These are phyloP conservation scores for Plumapathes pennacea DNA, from an alignment of 92 coral and sea anemone species.

Conservation along the genomic window DNA sequence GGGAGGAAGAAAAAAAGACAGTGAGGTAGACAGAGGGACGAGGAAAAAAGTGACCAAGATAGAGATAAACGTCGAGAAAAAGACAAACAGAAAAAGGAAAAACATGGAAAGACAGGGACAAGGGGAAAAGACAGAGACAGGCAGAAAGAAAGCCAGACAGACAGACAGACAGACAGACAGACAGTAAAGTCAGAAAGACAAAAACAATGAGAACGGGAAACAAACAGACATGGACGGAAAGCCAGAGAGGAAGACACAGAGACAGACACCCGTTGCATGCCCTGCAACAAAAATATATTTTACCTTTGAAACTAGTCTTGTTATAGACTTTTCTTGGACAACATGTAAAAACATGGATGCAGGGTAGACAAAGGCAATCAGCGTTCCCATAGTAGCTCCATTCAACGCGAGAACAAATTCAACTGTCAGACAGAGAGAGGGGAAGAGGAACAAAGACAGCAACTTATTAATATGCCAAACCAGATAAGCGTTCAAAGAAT, in stretches of 20 bases:
- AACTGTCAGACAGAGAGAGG: slow-evolving; percentile 51
- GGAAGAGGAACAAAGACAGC: no score
- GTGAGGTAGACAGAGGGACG: no score
- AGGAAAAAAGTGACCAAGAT: neutral
- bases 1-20: no score
- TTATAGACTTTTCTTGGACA: slow-evolving; percentile 64
- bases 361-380: slow-evolving; percentile 78
- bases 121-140: neutral
- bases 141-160: neutral
- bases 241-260: neutral
- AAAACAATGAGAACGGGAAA: neutral
- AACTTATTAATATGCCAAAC: no score
- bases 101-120: neutral
- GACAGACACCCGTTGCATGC: neutral
- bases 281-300: no score
- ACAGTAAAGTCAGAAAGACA: neutral
- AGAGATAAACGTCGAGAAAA: neutral
- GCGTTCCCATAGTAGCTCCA: slow-evolving; percentile 96
- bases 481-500: no score
- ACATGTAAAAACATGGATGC: slow-evolving; percentile 71
- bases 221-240: neutral
- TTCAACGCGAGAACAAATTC: slow-evolving; percentile 93
- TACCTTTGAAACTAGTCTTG: slow-evolving; percentile 68
- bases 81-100: neutral
- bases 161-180: neutral